Percentiles rank a stretch among this genome's conserved stretches.
Conservation (phyloP, 2,888 invertebrate genomes). For the Tachystola acroxantha region DNA sequence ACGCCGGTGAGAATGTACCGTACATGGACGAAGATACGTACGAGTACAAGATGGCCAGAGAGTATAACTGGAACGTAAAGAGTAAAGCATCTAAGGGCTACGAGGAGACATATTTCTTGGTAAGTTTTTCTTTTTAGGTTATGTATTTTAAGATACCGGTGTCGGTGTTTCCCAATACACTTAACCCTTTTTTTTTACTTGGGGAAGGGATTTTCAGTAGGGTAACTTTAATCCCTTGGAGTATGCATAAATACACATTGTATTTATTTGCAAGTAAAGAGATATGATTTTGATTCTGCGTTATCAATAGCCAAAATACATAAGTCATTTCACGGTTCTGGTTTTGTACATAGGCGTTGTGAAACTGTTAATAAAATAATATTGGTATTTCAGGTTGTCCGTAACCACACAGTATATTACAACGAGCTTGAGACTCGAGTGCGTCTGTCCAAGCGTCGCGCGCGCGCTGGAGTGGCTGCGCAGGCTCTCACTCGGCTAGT, state of each 20-base stretch:
- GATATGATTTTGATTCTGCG: too few species aligned
- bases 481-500: slow-evolving; percentile 89
- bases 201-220: too few species aligned
- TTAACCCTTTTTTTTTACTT: neutral
- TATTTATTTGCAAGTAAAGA: too few species aligned
- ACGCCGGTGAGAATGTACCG: slow-evolving; percentile 84
- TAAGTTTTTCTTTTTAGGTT: slow-evolving; percentile 31
- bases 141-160: too few species aligned
- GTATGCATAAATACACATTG: too few species aligned
- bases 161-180: too few species aligned
- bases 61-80: slow-evolving; percentile 99
- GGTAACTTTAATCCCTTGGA: too few species aligned
- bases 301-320: too few species aligned
- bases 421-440: slow-evolving; percentile 97
- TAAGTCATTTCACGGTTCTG: too few species aligned
- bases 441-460: slow-evolving; percentile 93
- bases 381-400: slow-evolving; percentile 86
- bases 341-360: too few species aligned
- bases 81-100: slow-evolving; percentile 97
- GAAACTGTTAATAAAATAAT: too few species aligned
- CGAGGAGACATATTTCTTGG: slow-evolving; percentile 98
- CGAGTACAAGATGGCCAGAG: slow-evolving; percentile 97
- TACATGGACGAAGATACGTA: slow-evolving; percentile 95
- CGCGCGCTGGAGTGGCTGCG: slow-evolving; percentile 73
- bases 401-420: slow-evolving; percentile 94